Evolutionary conservation across 2,888 invertebrate species (phyloP).

Genomic region (Platycnemis pennipes): DNA sequence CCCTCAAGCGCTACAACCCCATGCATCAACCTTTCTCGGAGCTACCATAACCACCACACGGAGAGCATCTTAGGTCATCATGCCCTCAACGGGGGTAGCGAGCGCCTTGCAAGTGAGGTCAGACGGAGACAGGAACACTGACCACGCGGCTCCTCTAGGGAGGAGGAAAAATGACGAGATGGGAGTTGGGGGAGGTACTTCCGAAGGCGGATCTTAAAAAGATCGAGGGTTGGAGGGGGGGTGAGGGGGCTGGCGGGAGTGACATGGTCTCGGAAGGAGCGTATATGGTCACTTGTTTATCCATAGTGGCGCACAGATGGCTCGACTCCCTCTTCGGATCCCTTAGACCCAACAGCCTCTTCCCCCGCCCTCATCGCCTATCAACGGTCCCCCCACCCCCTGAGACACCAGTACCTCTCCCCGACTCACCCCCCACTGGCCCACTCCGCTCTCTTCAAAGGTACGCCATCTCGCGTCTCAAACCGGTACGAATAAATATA

Average conservation of each 20-base stretch:
- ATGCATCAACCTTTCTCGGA: background rate
- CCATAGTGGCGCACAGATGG: conserved; percentile 60
- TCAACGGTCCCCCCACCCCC: background rate
- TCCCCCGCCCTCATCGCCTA: background rate
- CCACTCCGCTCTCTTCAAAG: conserved; percentile 31
- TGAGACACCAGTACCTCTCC: background rate
- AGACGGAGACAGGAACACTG: background rate
- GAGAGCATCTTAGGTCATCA: background rate
- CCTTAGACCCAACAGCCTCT: background rate
- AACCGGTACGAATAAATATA: conserved; percentile 67
- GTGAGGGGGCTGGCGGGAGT: background rate
- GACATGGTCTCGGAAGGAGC: conserved; percentile 45
- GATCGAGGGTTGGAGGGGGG: background rate
- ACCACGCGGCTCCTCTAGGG: background rate
- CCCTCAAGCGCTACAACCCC: background rate
- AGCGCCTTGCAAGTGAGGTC: background rate
- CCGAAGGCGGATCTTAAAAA: too few species aligned
- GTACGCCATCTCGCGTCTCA: conserved; percentile 57
- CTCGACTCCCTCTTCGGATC: background rate
- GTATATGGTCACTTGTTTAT: conserved; percentile 61
- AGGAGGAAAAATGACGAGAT: background rate
- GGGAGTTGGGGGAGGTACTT: background rate
- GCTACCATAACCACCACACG: background rate
- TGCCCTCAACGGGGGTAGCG: background rate
- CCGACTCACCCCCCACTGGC: background rate